Percentiles rank a stretch among this genome's conserved stretches.
Evolutionary conservation across 2,797 vertebrate genomes (phyloP).

Genomic region (Graptemys geographica): DNA sequence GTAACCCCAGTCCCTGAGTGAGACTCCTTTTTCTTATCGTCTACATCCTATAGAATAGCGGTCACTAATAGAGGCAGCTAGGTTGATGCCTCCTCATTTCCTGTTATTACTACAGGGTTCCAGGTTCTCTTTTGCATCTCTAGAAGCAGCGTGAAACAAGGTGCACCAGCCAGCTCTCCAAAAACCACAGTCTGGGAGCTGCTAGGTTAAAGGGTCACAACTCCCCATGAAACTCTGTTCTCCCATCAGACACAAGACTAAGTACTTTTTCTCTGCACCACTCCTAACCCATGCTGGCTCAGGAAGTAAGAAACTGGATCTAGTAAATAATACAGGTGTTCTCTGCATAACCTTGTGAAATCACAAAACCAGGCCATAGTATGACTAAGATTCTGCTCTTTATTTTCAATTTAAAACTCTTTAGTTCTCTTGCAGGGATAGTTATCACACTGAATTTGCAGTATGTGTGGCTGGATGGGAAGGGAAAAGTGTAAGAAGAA

Average conservation of each 20-base stretch:
- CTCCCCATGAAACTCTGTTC: not conserved
- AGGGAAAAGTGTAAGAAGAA: slow-evolving; percentile 15
- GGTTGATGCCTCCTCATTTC: not conserved
- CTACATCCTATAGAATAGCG: not conserved
- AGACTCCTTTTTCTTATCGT: not conserved
- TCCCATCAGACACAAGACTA: slow-evolving; percentile 11
- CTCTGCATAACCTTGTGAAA: not conserved
- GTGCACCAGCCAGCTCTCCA: not conserved
- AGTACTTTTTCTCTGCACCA: not conserved
- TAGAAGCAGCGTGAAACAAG: not conserved
- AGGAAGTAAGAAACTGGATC: slow-evolving; percentile 23
- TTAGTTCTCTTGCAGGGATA: not conserved
- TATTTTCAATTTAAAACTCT: slow-evolving; percentile 35
- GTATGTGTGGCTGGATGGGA: not conserved
- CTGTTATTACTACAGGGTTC: not conserved
- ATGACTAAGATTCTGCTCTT: slow-evolving; percentile 37
- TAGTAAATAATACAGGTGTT: not conserved
- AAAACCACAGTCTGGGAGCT: not conserved
- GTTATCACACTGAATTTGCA: slow-evolving; percentile 14
- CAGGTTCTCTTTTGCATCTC: not conserved
- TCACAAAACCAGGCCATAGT: no score
- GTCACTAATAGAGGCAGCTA: not conserved
- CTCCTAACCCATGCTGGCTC: not conserved
- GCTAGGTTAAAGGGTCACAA: slow-evolving; percentile 20
- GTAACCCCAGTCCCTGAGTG: not conserved